A percentile compares a stretch with the other conserved stretches of the same genome.
phyloP scores from a whole-genome alignment of 2,888 invertebrate species.

The Calephelis perditalis region DNA sequence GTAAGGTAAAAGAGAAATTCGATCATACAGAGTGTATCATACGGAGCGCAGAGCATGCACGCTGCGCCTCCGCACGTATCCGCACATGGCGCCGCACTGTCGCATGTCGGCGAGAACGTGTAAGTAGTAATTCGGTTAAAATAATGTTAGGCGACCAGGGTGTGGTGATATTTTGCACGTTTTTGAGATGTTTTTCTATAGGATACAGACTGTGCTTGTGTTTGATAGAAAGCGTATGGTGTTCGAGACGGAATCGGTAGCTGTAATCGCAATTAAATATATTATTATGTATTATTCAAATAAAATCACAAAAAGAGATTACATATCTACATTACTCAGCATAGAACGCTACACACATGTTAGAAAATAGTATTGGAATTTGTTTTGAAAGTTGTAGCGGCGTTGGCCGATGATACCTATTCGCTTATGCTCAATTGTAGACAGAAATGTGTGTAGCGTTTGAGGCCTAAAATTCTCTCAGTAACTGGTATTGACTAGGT shows the following conservation, averaged over 20 bases:
- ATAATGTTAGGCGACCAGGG: conserved; percentile 78
- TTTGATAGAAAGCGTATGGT: conserved; percentile 54
- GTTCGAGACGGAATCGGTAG: conserved; percentile 49
- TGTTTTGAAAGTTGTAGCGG: conserved; percentile 13
- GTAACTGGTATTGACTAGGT: conserved; percentile 73
- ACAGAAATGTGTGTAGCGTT: conserved; percentile 62
- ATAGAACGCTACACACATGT: conserved; percentile 63
- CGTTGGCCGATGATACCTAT: conserved; percentile 20
- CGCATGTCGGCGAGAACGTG: conserved; percentile 63
- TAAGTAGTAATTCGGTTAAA: conserved; percentile 72
- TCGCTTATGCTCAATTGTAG: conserved; percentile 51
- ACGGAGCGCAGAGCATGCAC: conserved; percentile 23
- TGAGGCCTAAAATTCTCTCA: conserved; percentile 71
- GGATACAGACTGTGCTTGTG: conserved; percentile 62
- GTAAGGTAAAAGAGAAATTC: conserved; percentile 65
- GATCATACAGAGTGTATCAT: conserved; percentile 69
- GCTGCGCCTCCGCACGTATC: too few species aligned
- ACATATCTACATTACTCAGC: conserved; percentile 67
- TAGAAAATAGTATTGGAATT: conserved; percentile 3
- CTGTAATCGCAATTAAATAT: conserved; percentile 52
- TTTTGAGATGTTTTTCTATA: conserved; percentile 76
- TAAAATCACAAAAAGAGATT: conserved; percentile 49
- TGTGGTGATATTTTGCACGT: conserved; percentile 78
- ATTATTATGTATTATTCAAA: conserved; percentile 35
- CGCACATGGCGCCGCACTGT: conserved; percentile 27